Conservation (phyloP, 2,113 vertebrate species). For the Engystomops pustulosus region DNA sequence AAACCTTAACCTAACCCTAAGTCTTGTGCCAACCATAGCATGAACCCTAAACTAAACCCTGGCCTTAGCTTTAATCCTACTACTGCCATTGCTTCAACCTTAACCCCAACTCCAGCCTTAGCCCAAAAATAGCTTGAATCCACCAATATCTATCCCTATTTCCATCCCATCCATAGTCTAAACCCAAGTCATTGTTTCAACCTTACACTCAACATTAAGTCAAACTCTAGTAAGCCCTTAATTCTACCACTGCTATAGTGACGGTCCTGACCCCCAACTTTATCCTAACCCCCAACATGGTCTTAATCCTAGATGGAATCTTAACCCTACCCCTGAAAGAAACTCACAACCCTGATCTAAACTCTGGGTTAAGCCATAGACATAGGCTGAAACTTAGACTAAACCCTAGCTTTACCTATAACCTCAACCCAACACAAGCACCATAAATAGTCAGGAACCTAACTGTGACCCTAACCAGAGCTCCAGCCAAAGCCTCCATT, state of each 20-base stretch:
- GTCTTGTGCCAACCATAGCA: background rate
- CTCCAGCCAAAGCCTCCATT: too few relatives aligned
- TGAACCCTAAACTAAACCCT: background rate
- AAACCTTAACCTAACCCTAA: background rate
- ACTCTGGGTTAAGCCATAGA: background rate
- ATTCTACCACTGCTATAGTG: too few relatives aligned
- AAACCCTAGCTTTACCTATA: background rate
- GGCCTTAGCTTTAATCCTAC: background rate
- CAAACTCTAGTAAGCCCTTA: background rate
- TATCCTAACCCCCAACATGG: background rate
- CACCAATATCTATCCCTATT: background rate
- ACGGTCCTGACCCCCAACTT: background rate
- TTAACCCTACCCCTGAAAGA: too few relatives aligned
- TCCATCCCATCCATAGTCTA: background rate
- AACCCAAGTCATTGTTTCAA: background rate
- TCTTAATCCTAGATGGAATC: background rate
- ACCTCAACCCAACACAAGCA: background rate
- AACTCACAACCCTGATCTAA: background rate
- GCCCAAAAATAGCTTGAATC: background rate
- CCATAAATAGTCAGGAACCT: too few relatives aligned
- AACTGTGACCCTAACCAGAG: too few relatives aligned
- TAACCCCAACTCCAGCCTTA: background rate
- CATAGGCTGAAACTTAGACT: background rate
- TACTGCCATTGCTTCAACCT: background rate
- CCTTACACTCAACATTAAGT: background rate